A percentile compares a stretch with the other conserved stretches of the same genome.
phyloP scores from a whole-genome alignment of 1,140 invertebrate species.

The Apis dorsata region DNA sequence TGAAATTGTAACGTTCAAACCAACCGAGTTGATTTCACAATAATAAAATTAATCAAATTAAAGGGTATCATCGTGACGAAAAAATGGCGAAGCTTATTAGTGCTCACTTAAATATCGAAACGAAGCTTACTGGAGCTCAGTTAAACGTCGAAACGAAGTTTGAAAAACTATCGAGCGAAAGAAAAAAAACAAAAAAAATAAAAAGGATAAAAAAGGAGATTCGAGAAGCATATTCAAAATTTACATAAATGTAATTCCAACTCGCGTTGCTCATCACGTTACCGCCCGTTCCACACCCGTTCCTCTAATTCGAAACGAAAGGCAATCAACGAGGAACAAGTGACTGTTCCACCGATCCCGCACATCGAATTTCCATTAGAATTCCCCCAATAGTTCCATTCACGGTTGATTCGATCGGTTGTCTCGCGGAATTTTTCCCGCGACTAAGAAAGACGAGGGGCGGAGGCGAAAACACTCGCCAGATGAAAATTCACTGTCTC shows the following conservation, averaged over 20 bases:
- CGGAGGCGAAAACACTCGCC: background rate
- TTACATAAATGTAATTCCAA: no score
- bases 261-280: no score
- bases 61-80: no score
- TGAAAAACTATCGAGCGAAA: background rate
- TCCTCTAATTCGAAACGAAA: background rate
- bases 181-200: background rate
- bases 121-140: no score
- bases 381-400: background rate
- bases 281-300: no score
- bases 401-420: background rate
- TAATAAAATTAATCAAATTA: no score
- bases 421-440: no score
- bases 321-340: background rate
- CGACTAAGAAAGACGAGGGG: background rate
- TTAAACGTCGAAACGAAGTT: no score
- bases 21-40: background rate
- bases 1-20: background rate
- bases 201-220: no score
- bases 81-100: no score
- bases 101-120: no score
- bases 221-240: no score
- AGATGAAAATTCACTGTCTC: slow-evolving; percentile 13
- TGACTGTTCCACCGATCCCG: background rate
- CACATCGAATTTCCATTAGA: background rate